These are phyloP conservation scores for Alethe diademata DNA, from an alignment of 2,113 vertebrate species.

Conservation along the genomic window DNA sequence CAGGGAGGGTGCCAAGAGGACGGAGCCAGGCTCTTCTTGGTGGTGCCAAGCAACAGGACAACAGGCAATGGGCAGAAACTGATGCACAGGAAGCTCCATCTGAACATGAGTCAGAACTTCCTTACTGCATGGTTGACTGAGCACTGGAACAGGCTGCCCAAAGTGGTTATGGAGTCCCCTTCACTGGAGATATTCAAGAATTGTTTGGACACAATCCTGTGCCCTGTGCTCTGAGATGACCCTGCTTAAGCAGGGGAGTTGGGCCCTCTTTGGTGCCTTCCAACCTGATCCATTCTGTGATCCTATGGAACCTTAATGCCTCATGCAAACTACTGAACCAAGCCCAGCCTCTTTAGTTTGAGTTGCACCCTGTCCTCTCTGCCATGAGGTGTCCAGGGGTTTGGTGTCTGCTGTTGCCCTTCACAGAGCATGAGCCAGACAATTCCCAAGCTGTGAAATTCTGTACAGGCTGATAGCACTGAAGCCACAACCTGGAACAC, in stretches of 20 bases:
- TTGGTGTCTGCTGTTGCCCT: background rate
- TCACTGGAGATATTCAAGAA: background rate
- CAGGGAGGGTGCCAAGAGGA: background rate
- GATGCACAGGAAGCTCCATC: background rate
- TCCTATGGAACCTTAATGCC: background rate
- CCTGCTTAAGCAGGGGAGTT: background rate
- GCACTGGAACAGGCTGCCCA: background rate
- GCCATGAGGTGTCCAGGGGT: fast-evolving
- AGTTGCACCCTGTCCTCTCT: background rate
- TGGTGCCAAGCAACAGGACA: background rate
- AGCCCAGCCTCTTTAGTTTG: background rate
- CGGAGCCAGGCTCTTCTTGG: background rate
- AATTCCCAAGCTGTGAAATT: background rate
- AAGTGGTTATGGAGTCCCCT: background rate
- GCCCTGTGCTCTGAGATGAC: background rate
- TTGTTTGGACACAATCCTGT: background rate
- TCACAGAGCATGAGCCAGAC: background rate
- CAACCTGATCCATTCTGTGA: background rate
- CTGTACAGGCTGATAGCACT: background rate
- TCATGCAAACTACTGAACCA: fast-evolving
- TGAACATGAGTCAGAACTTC: background rate
- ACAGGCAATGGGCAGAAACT: background rate
- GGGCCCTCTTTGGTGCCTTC: background rate
- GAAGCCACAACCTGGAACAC: background rate
- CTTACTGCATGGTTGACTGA: fast-evolving